Evolutionary conservation across 2,888 invertebrate genomes (phyloP), one percentile per base, ranked within the genome.

Genomic region (Rhagonycha fulva): DNA sequence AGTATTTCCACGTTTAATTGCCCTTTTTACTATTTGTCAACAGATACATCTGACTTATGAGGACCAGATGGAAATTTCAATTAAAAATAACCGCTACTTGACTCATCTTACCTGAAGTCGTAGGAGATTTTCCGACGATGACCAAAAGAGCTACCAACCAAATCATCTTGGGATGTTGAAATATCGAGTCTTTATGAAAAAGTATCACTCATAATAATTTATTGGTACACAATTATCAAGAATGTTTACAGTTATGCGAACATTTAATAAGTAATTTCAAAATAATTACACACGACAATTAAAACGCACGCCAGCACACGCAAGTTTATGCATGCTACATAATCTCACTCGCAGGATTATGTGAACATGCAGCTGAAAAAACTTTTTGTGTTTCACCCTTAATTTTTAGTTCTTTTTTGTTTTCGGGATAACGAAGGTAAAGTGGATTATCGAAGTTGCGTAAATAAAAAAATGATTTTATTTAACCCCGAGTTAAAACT

Each of bases 221-320:
- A 68, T 68, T 73, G 71, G 70, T 75, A 74, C 68, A 30, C 60
- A 74, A 71, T 69, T 74, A 72, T 72, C 74, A 69, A 72, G 75
- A 77, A 69, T 74, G 76, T 68, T 74, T 68, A 71, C 74, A 74
- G 73, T 76, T 76, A 74, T 77, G 77, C 74, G 61, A 77, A 77
- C 75, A 77, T 77, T 77, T 77, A 77, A 77, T 77, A 62, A 72
- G 70, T 70, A 74, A 63, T 71, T 77, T 77, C 68, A 60, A 70
- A 69, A 71, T 73, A 69, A 71, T 73, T 71, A 72, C 74, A 71
- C 76, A 76, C 75, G 74, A 68, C 72, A 30, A 76, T 71, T 23
- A 70, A 77, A 71, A 71, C 28, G 28, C 77, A 77, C 74, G 74
- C 74, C 47, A 74, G 72, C 72, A 62, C 77, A 77, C 77, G 77